These are phyloP conservation scores for Drosophila murphyi DNA, from an alignment of 1,140 invertebrate species.

Conservation along the genomic window DNA sequence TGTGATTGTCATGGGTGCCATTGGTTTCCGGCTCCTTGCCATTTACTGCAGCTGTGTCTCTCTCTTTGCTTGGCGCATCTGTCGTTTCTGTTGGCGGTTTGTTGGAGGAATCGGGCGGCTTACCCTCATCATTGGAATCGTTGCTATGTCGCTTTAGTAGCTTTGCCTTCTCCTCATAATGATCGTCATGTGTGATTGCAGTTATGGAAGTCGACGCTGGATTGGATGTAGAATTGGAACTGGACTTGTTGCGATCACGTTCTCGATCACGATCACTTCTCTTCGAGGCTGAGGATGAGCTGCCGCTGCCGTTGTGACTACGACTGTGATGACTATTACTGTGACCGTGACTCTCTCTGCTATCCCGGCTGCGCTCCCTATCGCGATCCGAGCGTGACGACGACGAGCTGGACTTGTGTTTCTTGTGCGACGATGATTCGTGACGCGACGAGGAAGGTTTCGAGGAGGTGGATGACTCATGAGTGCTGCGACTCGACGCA, in stretches of 20 bases:
- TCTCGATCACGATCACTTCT: constrained; percentile 45
- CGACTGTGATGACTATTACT: constrained; percentile 39
- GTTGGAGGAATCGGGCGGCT: constrained; percentile 27
- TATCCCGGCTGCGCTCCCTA: constrained; percentile 17
- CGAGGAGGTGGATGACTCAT: constrained; percentile 46
- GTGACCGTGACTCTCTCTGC: constrained; percentile 48
- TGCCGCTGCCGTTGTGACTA: constrained; percentile 58
- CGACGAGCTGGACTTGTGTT: constrained; percentile 68
- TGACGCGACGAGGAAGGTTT: constrained; percentile 61
- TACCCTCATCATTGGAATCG: constrained; percentile 80
- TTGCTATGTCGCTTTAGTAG: constrained; percentile 61
- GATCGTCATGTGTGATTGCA: constrained; percentile 58
- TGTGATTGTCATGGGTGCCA: constrained; percentile 39
- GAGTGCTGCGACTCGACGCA: constrained; percentile 62
- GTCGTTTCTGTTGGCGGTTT: constrained; percentile 20
- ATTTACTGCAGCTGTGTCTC: constrained; percentile 37
- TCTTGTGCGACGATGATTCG: constrained; percentile 61
- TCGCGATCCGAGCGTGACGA: constrained; percentile 60
- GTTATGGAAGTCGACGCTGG: constrained; percentile 28
- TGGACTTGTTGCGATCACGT: constrained; percentile 59
- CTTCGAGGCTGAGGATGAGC: constrained; percentile 54
- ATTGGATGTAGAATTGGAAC: constrained; percentile 36
- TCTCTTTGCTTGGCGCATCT: constrained; percentile 18
- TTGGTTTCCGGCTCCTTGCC: constrained; percentile 48
- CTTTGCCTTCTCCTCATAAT: constrained; percentile 64